Percentiles rank a stretch among this genome's conserved stretches.
Evolutionary conservation across 2,113 vertebrate genomes (phyloP).

Genomic region (Erythrolamprus reginae): DNA sequence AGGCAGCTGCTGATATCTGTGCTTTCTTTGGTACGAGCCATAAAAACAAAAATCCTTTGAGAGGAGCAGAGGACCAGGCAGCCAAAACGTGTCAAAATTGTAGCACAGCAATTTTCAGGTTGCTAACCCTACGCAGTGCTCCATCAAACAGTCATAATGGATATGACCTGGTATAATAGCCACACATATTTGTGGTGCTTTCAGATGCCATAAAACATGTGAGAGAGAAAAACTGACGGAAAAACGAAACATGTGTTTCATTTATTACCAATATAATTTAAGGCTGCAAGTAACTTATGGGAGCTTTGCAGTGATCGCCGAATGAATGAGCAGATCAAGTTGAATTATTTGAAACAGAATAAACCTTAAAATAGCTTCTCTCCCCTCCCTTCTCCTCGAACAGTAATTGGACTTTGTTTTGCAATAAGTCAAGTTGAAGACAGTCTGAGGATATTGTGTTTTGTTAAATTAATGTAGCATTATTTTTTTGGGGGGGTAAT

Average conservation of each 20-base stretch:
- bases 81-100: not conserved
- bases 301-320: not conserved
- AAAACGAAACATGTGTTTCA: not conserved
- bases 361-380: not conserved
- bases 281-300: not conserved
- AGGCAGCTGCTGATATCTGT: not conserved
- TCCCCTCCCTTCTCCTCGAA: not conserved
- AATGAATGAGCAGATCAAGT: not conserved
- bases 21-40: not conserved
- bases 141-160: not conserved
- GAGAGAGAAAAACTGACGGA: not conserved
- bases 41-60: not conserved
- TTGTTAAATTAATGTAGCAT: constrained; percentile 7
- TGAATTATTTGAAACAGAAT: not conserved
- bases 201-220: not conserved
- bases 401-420: not conserved
- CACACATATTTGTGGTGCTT: not conserved
- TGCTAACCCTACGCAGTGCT: not conserved
- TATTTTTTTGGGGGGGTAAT: not conserved
- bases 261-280: not conserved
- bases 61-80: not conserved
- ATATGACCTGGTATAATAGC: not conserved
- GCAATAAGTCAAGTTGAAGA: not conserved
- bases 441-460: not conserved
- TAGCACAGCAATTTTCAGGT: not conserved